These are phyloP conservation scores for Folsomia manolachei DNA, from an alignment of 2,888 invertebrate species.

Conservation along the genomic window DNA sequence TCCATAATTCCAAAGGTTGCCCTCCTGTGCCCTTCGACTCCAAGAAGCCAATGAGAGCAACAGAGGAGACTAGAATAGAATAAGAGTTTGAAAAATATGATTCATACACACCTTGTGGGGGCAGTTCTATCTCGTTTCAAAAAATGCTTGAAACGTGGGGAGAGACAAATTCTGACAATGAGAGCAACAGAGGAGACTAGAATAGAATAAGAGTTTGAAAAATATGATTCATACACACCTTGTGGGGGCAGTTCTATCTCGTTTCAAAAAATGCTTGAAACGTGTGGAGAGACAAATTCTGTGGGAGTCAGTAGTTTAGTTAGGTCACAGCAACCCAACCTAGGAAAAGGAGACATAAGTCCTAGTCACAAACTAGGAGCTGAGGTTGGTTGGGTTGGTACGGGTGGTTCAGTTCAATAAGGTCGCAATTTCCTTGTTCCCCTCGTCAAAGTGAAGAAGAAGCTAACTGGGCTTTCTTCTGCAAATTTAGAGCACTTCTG, in stretches of 20 bases:
- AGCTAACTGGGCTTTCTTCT: conserved; percentile 19
- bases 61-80: background rate
- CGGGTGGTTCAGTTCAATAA: background rate
- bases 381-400: background rate
- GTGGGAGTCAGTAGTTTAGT: background rate
- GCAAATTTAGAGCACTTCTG: conserved; percentile 51
- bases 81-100: background rate
- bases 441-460: conserved; percentile 10
- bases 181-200: background rate
- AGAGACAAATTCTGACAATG: no score
- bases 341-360: background rate
- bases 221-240: background rate
- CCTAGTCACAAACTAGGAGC: background rate
- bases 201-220: background rate
- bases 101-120: background rate
- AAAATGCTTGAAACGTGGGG: background rate
- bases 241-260: background rate
- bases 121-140: background rate
- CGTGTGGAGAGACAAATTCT: background rate
- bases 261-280: background rate
- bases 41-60: no score
- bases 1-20: background rate
- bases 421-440: conserved; percentile 13
- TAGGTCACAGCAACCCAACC: background rate
- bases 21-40: no score